Base-by-base conservation (phyloP, 1,140 invertebrate species). In the Calosoma granatense region DNA sequence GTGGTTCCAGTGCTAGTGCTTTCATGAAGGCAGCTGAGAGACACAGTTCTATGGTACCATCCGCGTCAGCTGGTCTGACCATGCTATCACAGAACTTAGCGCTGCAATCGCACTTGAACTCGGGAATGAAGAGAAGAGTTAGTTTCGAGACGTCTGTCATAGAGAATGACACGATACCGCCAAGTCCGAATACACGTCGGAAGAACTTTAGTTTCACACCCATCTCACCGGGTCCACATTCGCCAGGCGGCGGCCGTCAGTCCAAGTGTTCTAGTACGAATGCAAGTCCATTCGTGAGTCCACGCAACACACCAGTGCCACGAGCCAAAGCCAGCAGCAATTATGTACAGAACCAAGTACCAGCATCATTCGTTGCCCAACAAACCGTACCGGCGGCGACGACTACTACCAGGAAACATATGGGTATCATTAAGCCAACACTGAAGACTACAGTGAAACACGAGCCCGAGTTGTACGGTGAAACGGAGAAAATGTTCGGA, bases 281-380 rank as follows among this genome's bases (percentile, higher is more conserved):
- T 56, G 81, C 81, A n/a, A 89, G 86, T 68, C 88, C 88, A 1
- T 92, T 92, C 68, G 87, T 91, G 1, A 91, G 88, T 63, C 90
- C 89, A 0, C 75, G 87, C 20, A 83, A 85, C 59, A 90, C 88
- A 1, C 85, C 87, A 1, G 78, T 86, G 1, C 81, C 81, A 11
- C 74, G 86, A 2, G 54, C 58, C 22, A 39, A 55, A 17, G 47
- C 56, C 26, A 52, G 1, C 80, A 80, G n/a, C 74, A n/a, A n/a
- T n/a, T n/a, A n/a, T n/a, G 84, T 1, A 56, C 57, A 51, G 19
- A 26, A 17, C 11, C 59, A 52, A 39, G 36, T 15, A 54, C 54
- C n/a, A 3, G 23, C 2, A 4, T 20, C 23, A 56, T 47, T 47
- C 21, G 19, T 21, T n/a, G 20, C 70, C 1, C 67, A 61, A 23